Conservation (phyloP, 2,797 vertebrate species). For the Schizothorax lantsangensis region DNA sequence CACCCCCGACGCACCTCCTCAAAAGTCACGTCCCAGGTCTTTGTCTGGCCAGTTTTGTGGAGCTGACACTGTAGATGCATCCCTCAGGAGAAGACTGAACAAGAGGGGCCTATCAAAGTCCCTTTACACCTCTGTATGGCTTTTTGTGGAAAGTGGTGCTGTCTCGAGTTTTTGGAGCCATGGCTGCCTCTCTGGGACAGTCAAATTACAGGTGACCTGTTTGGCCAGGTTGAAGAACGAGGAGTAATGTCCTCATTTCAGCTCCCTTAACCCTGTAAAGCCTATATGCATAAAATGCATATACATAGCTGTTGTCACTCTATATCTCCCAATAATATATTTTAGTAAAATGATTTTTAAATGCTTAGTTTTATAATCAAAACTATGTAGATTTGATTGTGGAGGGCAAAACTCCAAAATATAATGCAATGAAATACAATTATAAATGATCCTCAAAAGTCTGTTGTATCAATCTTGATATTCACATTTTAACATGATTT, state of each 20-base stretch:
- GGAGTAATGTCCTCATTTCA: not conserved
- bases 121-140: slow-evolving; percentile 37
- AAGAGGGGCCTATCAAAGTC: slow-evolving; percentile 38
- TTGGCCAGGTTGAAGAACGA: slow-evolving; percentile 20
- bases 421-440: not conserved
- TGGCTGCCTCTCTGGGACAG: slow-evolving; percentile 44
- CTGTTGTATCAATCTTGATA: not conserved
- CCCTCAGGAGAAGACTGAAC: slow-evolving; percentile 39
- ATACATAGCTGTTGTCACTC: not conserved
- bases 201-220: slow-evolving; percentile 56
- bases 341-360: not conserved
- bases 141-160: slow-evolving; percentile 43
- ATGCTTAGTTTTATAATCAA: not conserved
- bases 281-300: not conserved
- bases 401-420: not conserved
- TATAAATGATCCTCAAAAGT: not conserved
- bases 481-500: not conserved
- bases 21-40: slow-evolving; percentile 24
- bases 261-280: not conserved
- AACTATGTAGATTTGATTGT: not conserved
- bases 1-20: not conserved
- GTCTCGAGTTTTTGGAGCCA: slow-evolving; percentile 46
- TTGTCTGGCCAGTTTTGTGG: slow-evolving; percentile 47
- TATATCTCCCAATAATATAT: not conserved
- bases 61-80: slow-evolving; percentile 32